Base-by-base conservation (phyloP, 2,113 vertebrate genomes). In the Hiodon tergisus region DNA sequence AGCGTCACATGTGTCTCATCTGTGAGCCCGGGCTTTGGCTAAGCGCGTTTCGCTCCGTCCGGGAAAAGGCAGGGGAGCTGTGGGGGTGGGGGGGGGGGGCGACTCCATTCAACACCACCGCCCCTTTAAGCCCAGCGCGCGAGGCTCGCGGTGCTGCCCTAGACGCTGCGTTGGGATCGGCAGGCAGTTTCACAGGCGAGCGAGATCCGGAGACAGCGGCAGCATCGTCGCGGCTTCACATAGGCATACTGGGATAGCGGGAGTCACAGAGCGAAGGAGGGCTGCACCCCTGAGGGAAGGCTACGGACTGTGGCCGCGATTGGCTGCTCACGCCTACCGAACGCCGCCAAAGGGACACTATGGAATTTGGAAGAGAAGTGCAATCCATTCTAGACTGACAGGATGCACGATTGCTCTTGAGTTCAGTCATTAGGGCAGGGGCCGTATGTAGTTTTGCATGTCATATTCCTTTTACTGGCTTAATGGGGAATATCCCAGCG, bases 351-450 rank as follows among this genome's bases (percentile, higher is more conserved):
- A 86, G 85, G 85, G 87, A 83, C 82, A 74, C 60, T 0, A 70
- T 72, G 84, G 84, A 84, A 89, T 84, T 84, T 83, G 84, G 83
- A 86, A 67, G 71, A 67, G 13, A 61, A 67, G 72, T 79, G 79
- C 86, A 85, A 84, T 79, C 75, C 47, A 14, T 79, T 83, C 86
- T 86, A 76, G 90, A 83, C 76, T 81, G 70, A 69, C 86, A 82
- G 86, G 85, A 80, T 74, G 87, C 90, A 82, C 84, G 86, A 81
- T 13, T 85, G 87, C 89, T 83, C 88, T 83, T 84, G 85, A 89
- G 78, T 86, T 73, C 48, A 80, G 85, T 81, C 81, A 0, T 81
- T 79, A 86, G 76, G 31, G 88, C 84, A 80, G 77, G 85, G 81
- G 88, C 87, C 84, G 84, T 77, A 3, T 76, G 78, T 78, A 83